Evolutionary conservation across 1,140 invertebrate genomes (phyloP).

Genomic region (Eriosoma lanigerum): DNA sequence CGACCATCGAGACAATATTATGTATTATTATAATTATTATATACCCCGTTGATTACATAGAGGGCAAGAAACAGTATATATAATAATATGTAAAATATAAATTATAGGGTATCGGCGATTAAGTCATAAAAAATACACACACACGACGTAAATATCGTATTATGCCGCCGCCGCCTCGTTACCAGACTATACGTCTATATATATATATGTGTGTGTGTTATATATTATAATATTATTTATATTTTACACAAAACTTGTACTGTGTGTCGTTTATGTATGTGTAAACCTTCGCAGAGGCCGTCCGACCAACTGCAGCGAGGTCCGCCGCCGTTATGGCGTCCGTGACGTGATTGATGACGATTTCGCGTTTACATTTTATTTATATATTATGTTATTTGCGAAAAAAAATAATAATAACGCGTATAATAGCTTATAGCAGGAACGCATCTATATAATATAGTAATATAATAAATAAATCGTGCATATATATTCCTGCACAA

Average conservation of each 20-base stretch:
- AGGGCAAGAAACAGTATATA: too few species aligned
- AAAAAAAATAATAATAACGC: constrained; percentile 7
- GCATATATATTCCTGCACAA: too few species aligned
- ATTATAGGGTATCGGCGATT: constrained; percentile 38
- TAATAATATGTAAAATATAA: background rate
- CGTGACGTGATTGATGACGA: constrained; percentile 3
- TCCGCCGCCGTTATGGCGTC: background rate
- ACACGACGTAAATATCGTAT: background rate
- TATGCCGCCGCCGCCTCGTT: constrained; percentile 3
- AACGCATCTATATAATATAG: too few species aligned
- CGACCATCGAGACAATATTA: background rate
- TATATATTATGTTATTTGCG: background rate
- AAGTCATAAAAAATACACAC: constrained; percentile 12
- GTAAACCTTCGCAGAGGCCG: background rate
- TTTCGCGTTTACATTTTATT: background rate
- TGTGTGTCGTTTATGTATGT: background rate
- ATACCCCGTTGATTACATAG: constrained; percentile 22
- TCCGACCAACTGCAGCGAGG: constrained; percentile 10
- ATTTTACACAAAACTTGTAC: background rate
- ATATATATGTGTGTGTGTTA: too few species aligned
- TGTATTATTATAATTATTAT: background rate
- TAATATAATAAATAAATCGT: too few species aligned
- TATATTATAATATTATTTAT: background rate
- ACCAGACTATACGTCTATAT: background rate
- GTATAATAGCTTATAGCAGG: too few species aligned